phyloP scores from a whole-genome alignment of 1,140 invertebrate species.

The Acromyrmex heyeri region DNA sequence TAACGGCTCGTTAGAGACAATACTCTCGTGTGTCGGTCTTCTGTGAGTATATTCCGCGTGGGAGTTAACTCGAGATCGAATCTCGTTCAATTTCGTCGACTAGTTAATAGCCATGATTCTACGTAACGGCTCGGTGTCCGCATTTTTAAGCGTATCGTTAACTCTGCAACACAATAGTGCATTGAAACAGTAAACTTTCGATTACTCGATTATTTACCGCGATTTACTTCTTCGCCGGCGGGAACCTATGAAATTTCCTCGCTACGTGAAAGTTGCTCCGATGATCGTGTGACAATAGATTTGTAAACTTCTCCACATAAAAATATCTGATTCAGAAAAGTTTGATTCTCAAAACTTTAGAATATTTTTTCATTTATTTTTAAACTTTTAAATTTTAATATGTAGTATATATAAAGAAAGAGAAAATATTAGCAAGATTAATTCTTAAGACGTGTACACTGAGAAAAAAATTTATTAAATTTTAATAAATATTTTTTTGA shows the following conservation, averaged over 20 bases:
- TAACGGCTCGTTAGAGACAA: slow-evolving; percentile 63
- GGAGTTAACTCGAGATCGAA: slow-evolving; percentile 73
- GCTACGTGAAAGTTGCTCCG: slow-evolving; percentile 38
- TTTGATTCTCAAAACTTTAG: neutral
- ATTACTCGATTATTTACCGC: slow-evolving; percentile 68
- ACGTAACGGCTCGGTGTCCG: slow-evolving; percentile 71
- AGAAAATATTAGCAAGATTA: neutral
- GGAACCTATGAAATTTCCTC: slow-evolving; percentile 43
- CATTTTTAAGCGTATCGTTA: slow-evolving; percentile 69
- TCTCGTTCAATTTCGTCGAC: slow-evolving; percentile 75
- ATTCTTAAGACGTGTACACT: neutral
- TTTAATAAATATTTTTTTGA: too few species aligned
- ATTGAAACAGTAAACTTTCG: slow-evolving; percentile 71
- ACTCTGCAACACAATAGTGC: slow-evolving; percentile 69
- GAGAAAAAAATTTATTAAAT: too few species aligned
- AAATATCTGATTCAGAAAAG: neutral
- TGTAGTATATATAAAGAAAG: neutral
- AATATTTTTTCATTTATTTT: neutral
- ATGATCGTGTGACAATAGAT: slow-evolving; percentile 26
- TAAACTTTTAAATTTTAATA: neutral
- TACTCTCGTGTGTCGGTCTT: slow-evolving; percentile 72
- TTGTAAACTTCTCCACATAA: neutral
- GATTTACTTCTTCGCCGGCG: slow-evolving; percentile 42
- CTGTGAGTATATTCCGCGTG: slow-evolving; percentile 68
- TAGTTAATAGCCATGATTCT: slow-evolving; percentile 75